phyloP scores from a whole-genome alignment of 2,797 vertebrate genomes.

The Acrossocheilus wenchowensis region DNA sequence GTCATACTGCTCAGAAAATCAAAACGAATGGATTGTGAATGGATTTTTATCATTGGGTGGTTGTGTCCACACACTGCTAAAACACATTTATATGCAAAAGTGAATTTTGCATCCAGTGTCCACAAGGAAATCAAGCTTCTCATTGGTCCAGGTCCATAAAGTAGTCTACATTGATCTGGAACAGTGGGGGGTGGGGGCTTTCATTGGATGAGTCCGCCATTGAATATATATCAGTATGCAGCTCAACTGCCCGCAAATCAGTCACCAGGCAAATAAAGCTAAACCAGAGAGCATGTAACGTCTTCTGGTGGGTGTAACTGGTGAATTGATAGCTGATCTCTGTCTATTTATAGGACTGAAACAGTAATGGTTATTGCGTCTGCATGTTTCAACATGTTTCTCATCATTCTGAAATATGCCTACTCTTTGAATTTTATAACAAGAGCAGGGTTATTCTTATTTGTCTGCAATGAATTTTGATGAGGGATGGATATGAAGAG shows the following conservation, averaged over 20 bases:
- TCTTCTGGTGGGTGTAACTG: conserved; percentile 14
- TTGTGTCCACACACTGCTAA: no score
- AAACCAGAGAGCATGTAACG: neutral
- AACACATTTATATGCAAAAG: no score
- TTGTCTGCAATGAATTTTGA: conserved; percentile 22
- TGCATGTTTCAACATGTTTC: conserved; percentile 8
- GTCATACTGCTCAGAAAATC: no score
- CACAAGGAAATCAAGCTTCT: neutral
- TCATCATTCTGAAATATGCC: neutral
- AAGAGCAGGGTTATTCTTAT: neutral
- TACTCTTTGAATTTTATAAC: neutral
- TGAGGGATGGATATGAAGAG: neutral
- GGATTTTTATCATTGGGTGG: no score
- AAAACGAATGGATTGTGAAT: no score
- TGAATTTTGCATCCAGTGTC: neutral
- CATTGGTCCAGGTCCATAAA: neutral
- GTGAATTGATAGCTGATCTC: conserved; percentile 5
- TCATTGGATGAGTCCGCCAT: conserved; percentile 9
- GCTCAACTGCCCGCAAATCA: conserved; percentile 33
- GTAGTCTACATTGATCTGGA: neutral
- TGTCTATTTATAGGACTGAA: neutral
- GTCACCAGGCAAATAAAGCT: conserved; percentile 26
- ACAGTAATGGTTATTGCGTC: conserved; percentile 2
- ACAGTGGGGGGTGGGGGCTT: neutral
- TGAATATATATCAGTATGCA: conserved; percentile 16